Base-by-base conservation (phyloP, 1,140 invertebrate species). In the Magallana angulata region DNA sequence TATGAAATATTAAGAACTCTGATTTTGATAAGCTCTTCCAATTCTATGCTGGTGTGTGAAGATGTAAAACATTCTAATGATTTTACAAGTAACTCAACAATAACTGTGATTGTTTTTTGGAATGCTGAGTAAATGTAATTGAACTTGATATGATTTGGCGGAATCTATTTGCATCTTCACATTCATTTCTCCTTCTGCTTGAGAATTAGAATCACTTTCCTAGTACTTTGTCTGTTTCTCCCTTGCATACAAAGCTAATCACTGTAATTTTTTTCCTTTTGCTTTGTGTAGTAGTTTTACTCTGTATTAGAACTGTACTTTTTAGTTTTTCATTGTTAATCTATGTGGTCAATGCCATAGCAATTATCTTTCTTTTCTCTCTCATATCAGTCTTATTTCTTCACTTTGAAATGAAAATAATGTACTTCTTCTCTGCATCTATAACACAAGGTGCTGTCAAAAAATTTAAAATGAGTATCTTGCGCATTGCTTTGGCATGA, bases 151-250 rank as follows among this genome's bases (percentile, higher is more conserved):
- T 48, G 36, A 6, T 57, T 82, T 14, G 6, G 36, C 12, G 48
- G 57, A 82, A 82, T 82, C 18, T 36, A 82, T 71, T 71, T 71
- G 64, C 64, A 71, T 71, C 64, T 71, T 71, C 64, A 71, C 64
- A 71, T 71, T 71, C 18, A 18, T 11, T 30, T 64, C 18, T 71
- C 64, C 64, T 18, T 71, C 64, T 71, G 64, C 64, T 71, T 71
- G 64, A 24, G 11, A 71, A 71, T 30, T 18, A 71, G 36, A 48
- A 48, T 48, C 7, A 24, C 64, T 71, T 24, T 71, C 24, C 18
- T 24, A 9, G 18, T 71, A 48, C 36, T 48, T 48, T 24, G 64
- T 71, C 64, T 71, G 64, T 71, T 48, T 71, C 30, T 71, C 64
- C 64, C 11, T 24, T 71, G 64, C 64, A 71, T 71, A 48, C 36